Evolutionary conservation across 53 echinoderm and acorn worm species (phyloP).

Genomic region (Arbacia lixula): DNA sequence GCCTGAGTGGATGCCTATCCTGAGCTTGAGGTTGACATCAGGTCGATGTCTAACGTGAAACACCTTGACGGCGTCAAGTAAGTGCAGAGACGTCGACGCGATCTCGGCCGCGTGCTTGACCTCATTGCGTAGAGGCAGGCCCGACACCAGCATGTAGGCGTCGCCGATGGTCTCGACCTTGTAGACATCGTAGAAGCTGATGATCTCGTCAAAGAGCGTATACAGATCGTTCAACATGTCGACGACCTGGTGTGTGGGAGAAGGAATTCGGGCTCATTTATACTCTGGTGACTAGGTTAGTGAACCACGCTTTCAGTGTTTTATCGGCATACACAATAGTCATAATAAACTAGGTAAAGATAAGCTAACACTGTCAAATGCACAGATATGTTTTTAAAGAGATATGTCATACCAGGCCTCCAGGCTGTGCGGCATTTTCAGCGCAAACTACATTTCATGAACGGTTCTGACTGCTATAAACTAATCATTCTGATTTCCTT

Average conservation of each 20-base stretch:
- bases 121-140: slow-evolving; percentile 80
- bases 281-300: too few relatives aligned
- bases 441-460: too few relatives aligned
- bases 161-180: slow-evolving; percentile 99
- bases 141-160: slow-evolving; percentile 99
- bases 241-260: slow-evolving; percentile 89
- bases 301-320: too few relatives aligned
- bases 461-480: too few relatives aligned
- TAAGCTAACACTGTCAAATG: too few relatives aligned
- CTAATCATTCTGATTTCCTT: too few relatives aligned
- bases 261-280: too few relatives aligned
- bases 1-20: slow-evolving; percentile 98
- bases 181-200: slow-evolving; percentile 96
- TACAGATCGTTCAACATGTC: slow-evolving; percentile 98
- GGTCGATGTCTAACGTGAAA: slow-evolving; percentile 91
- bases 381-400: too few relatives aligned
- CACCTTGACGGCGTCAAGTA: slow-evolving; percentile 83
- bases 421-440: too few relatives aligned
- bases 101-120: slow-evolving; percentile 92
- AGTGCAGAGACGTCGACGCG: slow-evolving; percentile 87
- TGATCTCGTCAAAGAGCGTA: slow-evolving; percentile 95
- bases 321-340: too few relatives aligned
- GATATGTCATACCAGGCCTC: too few relatives aligned
- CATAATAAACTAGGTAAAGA: too few relatives aligned
- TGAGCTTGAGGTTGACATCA: slow-evolving; percentile 81